phyloP scores from a whole-genome alignment of 2,797 vertebrate genomes.

The Microchirus variegatus region DNA sequence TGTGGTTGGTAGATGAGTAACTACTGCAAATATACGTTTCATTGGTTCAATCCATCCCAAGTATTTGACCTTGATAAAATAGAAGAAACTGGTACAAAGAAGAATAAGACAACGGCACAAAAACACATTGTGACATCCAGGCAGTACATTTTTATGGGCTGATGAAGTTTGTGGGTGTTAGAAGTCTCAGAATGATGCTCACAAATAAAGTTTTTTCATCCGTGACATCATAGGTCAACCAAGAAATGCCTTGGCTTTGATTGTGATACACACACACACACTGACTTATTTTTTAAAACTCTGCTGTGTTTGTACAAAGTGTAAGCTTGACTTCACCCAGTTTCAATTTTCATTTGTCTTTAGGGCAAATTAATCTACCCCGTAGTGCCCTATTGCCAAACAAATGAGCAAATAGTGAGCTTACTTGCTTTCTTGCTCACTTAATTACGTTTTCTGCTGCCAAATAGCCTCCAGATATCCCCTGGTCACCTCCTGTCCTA shows the following conservation, averaged over 20 bases:
- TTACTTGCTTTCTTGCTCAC: slow-evolving; percentile 41
- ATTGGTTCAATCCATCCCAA: not conserved
- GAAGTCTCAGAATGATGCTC: too few species aligned
- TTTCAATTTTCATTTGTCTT: slow-evolving; percentile 47
- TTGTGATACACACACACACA: slow-evolving; percentile 24
- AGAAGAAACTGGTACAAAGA: too few species aligned
- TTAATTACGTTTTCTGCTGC: slow-evolving; percentile 48
- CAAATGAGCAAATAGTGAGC: slow-evolving; percentile 60
- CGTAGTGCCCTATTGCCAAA: slow-evolving; percentile 46
- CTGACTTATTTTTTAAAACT: slow-evolving; percentile 19
- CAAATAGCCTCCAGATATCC: slow-evolving; percentile 43
- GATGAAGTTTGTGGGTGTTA: too few species aligned
- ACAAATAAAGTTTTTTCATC: too few species aligned
- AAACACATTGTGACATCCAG: not conserved
- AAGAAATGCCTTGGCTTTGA: slow-evolving; percentile 2
- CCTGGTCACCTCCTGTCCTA: slow-evolving; percentile 22
- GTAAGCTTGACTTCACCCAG: slow-evolving; percentile 24
- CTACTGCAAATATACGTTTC: slow-evolving; percentile 3
- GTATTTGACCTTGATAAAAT: too few species aligned
- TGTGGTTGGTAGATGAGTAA: too few species aligned
- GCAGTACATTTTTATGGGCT: too few species aligned
- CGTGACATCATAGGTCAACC: too few species aligned
- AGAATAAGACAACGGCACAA: too few species aligned
- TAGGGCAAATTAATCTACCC: slow-evolving; percentile 48
- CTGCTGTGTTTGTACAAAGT: slow-evolving; percentile 18